A percentile compares a stretch with the other conserved stretches of the same genome.
Conservation (phyloP, 2,113 vertebrate species). For the Siphamia tubifer region DNA sequence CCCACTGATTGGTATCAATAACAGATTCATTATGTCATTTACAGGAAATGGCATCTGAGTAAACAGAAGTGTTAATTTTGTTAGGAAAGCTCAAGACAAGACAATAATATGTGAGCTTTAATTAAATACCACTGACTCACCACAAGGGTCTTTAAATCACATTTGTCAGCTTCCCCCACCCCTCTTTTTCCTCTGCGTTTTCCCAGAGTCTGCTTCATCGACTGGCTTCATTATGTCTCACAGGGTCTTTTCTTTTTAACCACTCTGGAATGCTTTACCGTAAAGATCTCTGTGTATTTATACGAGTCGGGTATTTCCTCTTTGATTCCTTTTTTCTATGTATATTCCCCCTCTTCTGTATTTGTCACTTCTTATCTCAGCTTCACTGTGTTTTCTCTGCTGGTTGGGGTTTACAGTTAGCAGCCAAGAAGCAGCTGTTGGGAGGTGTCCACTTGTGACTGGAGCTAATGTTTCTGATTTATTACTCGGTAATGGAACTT, state of each 20-base stretch:
- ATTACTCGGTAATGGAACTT: constrained; percentile 24
- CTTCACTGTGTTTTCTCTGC: background rate
- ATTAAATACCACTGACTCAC: constrained; percentile 51
- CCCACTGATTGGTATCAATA: background rate
- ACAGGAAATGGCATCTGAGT: background rate
- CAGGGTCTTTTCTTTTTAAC: constrained; percentile 12
- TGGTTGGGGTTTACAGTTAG: background rate
- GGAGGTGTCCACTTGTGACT: constrained; percentile 5
- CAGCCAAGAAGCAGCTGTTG: constrained; percentile 27
- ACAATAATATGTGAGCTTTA: constrained; percentile 16
- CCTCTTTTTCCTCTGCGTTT: background rate
- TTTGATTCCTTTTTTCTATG: background rate
- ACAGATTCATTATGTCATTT: constrained; percentile 1
- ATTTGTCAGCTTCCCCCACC: constrained; percentile 6
- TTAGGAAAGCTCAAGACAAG: constrained; percentile 17
- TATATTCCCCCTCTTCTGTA: background rate
- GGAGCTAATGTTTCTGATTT: constrained; percentile 31
- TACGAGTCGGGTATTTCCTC: too few species aligned
- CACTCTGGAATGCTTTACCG: background rate
- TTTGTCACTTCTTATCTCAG: background rate
- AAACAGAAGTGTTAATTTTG: constrained; percentile 22
- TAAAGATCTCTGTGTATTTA: background rate
- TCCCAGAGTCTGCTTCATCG: constrained; percentile 27
- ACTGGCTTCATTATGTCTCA: constrained; percentile 25
- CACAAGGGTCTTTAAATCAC: constrained; percentile 27